Conservation (phyloP, 2,888 invertebrate species). For the Dione vanillae region DNA sequence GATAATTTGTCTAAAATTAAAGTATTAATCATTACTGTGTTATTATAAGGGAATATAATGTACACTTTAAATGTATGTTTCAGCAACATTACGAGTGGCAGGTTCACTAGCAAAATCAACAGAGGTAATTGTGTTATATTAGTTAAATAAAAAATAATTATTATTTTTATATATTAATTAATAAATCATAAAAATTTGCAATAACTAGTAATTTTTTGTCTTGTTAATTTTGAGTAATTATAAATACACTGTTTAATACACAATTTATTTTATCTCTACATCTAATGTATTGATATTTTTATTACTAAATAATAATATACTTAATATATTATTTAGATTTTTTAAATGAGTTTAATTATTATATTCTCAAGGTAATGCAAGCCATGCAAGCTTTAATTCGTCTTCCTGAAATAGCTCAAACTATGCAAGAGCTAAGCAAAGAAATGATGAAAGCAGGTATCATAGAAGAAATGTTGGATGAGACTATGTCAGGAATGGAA, state of each 20-base stretch:
- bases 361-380: conserved; percentile 88
- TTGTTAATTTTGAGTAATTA: too few species aligned
- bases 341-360: not conserved
- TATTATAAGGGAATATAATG: not conserved
- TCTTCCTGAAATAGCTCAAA: conserved; percentile 96
- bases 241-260: too few species aligned
- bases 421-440: conserved; percentile 98
- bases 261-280: too few species aligned
- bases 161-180: too few species aligned
- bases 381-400: conserved; percentile 96
- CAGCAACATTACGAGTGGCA: conserved; percentile 96
- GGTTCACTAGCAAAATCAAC: conserved; percentile 97
- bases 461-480: conserved; percentile 99
- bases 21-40: not conserved
- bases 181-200: too few species aligned
- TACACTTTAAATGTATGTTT: conserved; percentile 35
- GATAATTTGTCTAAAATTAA: too few species aligned
- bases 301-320: too few species aligned
- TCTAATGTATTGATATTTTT: too few species aligned
- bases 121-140: conserved; percentile 86
- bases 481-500: conserved; percentile 96
- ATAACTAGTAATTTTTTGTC: too few species aligned
- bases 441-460: conserved; percentile 99
- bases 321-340: too few species aligned
- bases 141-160: not conserved